Base-by-base conservation (phyloP, 2,797 vertebrate species). In the Melanotaenia nigrans region DNA sequence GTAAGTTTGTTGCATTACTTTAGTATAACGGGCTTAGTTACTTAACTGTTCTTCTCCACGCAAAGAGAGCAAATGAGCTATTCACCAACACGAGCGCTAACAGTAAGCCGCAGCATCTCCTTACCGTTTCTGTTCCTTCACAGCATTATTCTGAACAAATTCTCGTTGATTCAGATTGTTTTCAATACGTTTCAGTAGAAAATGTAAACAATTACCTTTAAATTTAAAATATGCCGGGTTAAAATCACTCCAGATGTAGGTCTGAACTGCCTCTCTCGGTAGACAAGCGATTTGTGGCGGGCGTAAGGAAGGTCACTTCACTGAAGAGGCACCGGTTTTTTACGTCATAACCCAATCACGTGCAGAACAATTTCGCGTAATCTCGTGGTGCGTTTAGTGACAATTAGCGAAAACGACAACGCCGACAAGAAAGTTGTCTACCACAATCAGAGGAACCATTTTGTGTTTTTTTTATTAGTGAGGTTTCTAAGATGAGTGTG, bases 251-350 rank as follows among this genome's bases (percentile, higher is more conserved):
- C 2, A 12, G 35, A 4, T 0, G 30, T 0, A 0, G 55, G 3
- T 20, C 0, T 0, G 0, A 0, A 2, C 0, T 16, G 28, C 14
- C 5, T 45, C 65, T 38, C 3, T 57, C 38, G 0, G 61, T 57
- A 13, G 76, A 5, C 22, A 24, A 58, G 4, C 68, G 5, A 13
- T 47, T 32, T 69, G 5, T 91, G 80, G 8, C 83, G 75, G 87
- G 67, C 89, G 67, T 9, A 38, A 67, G 86, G 90, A 93, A 93
- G 92, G 92, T 93, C 92, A 93, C 85, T 72, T 13, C 11, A n/a
- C 40, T 76, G 66, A 82, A 85, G 22, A 75, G 87, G 77, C 85
- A 85, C 87, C 88, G 86, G 89, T 38, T 68, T 82, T 56, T 75
- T 65, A 88, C 92, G 90, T 92, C 90, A 91, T 30, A 57, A 2